Percentiles rank a stretch among this genome's conserved stretches.
Conservation (phyloP, 1,140 invertebrate species). For the Leptopilina clavipes region DNA sequence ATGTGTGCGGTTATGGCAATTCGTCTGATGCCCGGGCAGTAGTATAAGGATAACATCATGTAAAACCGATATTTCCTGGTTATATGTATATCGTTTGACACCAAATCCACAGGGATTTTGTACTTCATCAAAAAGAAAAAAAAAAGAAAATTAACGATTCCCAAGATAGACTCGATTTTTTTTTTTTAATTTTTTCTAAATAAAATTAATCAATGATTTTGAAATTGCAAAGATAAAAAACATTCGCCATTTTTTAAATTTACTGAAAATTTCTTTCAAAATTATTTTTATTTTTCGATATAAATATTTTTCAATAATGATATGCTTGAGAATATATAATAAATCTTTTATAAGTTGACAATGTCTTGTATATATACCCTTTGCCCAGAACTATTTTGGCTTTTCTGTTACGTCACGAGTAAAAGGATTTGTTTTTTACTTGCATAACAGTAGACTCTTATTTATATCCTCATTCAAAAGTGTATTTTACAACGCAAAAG, state of each 20-base stretch:
- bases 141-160: neutral
- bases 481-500: slow-evolving; percentile 1
- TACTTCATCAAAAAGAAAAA: neutral
- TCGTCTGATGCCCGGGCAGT: slow-evolving; percentile 7
- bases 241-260: too few relatives aligned
- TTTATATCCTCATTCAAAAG: slow-evolving; percentile 8
- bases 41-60: neutral
- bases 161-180: neutral
- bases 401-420: slow-evolving; percentile 6
- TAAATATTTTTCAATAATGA: too few relatives aligned
- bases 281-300: too few relatives aligned
- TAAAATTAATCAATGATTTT: too few relatives aligned
- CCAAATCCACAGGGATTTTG: neutral
- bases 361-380: neutral
- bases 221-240: too few relatives aligned
- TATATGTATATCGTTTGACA: neutral
- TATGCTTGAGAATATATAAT: neutral
- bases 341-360: neutral
- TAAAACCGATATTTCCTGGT: neutral
- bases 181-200: too few relatives aligned
- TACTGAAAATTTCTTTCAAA: too few relatives aligned
- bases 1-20: slow-evolving; percentile 8
- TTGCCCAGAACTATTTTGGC: slow-evolving; percentile 19
- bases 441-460: slow-evolving; percentile 9
- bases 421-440: slow-evolving; percentile 18